A percentile compares a stretch with the other conserved stretches of the same genome.
phyloP scores from a whole-genome alignment of 2,888 invertebrate species.

The Cosmopolites sordidus region DNA sequence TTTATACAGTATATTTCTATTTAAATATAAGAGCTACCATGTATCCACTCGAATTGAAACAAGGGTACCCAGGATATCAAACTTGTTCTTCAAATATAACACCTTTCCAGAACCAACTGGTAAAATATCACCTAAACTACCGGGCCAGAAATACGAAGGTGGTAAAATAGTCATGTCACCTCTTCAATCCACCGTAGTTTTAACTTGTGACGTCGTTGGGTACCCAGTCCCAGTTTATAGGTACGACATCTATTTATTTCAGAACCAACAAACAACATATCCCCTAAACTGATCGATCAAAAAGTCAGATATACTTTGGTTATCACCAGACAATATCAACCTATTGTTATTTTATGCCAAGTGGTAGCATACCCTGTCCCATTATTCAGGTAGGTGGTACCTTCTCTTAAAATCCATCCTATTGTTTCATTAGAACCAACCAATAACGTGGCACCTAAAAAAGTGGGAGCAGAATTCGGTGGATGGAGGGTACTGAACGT shows the following conservation, averaged over 20 bases:
- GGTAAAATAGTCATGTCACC: conserved; percentile 58
- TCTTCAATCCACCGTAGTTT: conserved; percentile 53
- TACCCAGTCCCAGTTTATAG: conserved; percentile 67
- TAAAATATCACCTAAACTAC: conserved; percentile 59
- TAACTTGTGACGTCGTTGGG: conserved; percentile 66
- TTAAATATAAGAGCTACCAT: too few relatives aligned
- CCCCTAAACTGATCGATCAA: conserved; percentile 54
- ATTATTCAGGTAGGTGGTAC: conserved; percentile 41
- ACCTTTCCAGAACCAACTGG: conserved; percentile 56
- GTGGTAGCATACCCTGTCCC: conserved; percentile 47
- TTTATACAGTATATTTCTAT: too few relatives aligned
- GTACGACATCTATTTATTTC: conserved; percentile 48
- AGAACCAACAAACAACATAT: conserved; percentile 67
- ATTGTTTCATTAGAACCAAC: conserved; percentile 49
- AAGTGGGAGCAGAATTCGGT: conserved; percentile 55
- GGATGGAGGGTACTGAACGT: conserved; percentile 61
- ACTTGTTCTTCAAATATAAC: too few relatives aligned
- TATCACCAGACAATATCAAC: conserved; percentile 43
- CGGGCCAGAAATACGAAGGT: conserved; percentile 52
- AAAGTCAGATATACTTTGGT: conserved; percentile 53
- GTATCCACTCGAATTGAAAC: conserved; percentile 2
- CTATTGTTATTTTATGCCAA: conserved; percentile 51
- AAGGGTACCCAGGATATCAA: conserved; percentile 19
- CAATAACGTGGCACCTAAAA: conserved; percentile 60
- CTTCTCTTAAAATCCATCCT: too few relatives aligned